Conservation (phyloP, 2,113 vertebrate genomes). For the Connochaetes taurinus region DNA sequence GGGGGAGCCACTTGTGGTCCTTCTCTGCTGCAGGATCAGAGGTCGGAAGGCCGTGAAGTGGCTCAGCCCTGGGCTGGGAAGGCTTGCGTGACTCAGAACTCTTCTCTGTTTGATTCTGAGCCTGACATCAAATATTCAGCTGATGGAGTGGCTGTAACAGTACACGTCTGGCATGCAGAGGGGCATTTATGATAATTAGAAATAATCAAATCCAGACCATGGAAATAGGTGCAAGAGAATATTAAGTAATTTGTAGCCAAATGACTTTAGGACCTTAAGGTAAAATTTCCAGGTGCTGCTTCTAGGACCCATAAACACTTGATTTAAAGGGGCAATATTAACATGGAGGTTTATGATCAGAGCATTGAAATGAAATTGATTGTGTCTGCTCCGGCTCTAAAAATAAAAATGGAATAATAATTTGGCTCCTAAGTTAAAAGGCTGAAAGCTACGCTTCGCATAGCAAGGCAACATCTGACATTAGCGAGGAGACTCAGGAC, state of each 20-base stretch:
- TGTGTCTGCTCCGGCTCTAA: constrained; percentile 28
- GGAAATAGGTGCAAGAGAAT: constrained; percentile 18
- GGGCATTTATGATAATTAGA: constrained; percentile 36
- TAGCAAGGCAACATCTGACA: neutral
- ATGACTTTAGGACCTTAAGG: constrained; percentile 45
- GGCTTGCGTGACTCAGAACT: neutral
- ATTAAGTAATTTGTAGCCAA: constrained; percentile 63
- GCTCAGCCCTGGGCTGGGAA: neutral
- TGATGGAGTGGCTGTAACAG: neutral
- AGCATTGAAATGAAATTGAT: constrained; percentile 41
- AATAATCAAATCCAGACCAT: constrained; percentile 58
- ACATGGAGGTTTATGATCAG: constrained; percentile 58
- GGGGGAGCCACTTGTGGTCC: rapidly evolving
- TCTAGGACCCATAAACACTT: constrained; percentile 57
- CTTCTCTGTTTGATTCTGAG: neutral
- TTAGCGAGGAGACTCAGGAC: rapidly evolving
- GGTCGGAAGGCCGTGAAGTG: neutral
- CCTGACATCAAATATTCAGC: neutral
- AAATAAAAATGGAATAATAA: constrained; percentile 3
- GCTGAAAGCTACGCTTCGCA: neutral
- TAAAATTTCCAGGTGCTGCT: constrained; percentile 67
- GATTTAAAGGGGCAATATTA: constrained; percentile 62
- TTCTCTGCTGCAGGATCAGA: neutral
- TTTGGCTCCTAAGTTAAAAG: neutral
- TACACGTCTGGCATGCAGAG: neutral